Base-by-base conservation (phyloP, 53 echinoderm and acorn worm species). In the Astropecten irregularis region DNA sequence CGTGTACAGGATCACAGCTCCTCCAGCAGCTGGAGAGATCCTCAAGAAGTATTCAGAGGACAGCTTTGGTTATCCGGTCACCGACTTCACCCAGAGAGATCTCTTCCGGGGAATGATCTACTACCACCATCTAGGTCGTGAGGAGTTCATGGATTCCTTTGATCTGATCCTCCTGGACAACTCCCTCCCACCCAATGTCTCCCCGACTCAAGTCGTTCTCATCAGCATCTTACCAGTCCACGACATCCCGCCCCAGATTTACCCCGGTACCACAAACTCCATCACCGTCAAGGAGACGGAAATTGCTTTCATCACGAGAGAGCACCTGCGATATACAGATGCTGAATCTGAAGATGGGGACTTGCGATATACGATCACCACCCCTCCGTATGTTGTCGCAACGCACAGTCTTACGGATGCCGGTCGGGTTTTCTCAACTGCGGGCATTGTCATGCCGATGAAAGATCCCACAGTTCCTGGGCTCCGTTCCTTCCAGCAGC, bases 21-120 rank as follows among this genome's bases (percentile, higher is more conserved):
- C 92, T 15, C 89, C 84, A 0, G 32, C 71, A 4, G 55, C 49
- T 2, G 97, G 89, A 1, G 97, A 90, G 42, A 87, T 97, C 38
- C 82, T 97, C 29, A 94, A 94, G 70, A 97, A 94, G 59, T 97
- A 84, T 71, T 82, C 94, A 9, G 82, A 81, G 29, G 88, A 94
- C 46, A 55, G 94, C 2, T 97, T 84, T 53, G 97, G 97, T 1
- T 94, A 88, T 68, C 97, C 97, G 3, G 88, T 97, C 61, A 74
- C 91, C 18, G 93, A 97, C 69, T 97, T 97, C 73, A 97, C 92
- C 3, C 97, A 97, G 51, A 40, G 91, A 44, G 97, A 97, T 76
- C 52, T 97, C 2, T 83, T 94, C 69, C 84, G 95, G 7, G 97
- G 94, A 5, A 83, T 92, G 42, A 94, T 97, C 56, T 97, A 92